These are phyloP conservation scores for Leptinotarsa texana DNA, from an alignment of 1,140 invertebrate genomes.

Conservation along the genomic window DNA sequence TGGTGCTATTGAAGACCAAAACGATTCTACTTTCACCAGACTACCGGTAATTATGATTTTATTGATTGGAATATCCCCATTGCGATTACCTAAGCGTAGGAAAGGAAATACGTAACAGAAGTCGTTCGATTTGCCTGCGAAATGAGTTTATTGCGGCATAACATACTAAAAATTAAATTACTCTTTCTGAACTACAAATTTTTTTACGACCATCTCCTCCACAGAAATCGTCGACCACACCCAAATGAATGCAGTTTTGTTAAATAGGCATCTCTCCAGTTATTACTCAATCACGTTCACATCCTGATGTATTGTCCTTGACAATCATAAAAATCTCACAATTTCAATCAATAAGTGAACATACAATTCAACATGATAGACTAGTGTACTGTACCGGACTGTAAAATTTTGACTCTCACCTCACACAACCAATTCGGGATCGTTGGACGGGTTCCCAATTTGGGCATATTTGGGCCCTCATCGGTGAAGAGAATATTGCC, in stretches of 20 bases:
- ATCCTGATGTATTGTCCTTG: conserved; percentile 35
- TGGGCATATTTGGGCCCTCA: too few relatives aligned
- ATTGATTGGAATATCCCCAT: conserved; percentile 1
- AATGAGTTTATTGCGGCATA: not conserved
- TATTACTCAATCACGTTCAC: conserved; percentile 33
- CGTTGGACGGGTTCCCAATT: too few relatives aligned
- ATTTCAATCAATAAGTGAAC: conserved; percentile 28
- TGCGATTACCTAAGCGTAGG: not conserved
- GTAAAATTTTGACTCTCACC: not conserved
- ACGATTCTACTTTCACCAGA: too few relatives aligned
- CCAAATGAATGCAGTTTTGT: conserved; percentile 23
- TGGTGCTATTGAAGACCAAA: too few relatives aligned
- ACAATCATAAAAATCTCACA: conserved; percentile 27
- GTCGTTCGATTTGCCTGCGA: not conserved
- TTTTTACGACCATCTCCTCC: conserved; percentile 27
- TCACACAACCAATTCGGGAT: too few relatives aligned
- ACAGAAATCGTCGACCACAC: conserved; percentile 27
- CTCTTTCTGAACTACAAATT: not conserved
- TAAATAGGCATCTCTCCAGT: conserved; percentile 24
- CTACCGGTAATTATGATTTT: too few relatives aligned
- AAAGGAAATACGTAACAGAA: not conserved
- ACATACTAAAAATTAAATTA: not conserved
- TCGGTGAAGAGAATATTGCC: too few relatives aligned
- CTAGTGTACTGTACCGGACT: not conserved
- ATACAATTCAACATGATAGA: not conserved